phyloP scores from a whole-genome alignment of 2,888 invertebrate genomes.

The Erebia ligea region DNA sequence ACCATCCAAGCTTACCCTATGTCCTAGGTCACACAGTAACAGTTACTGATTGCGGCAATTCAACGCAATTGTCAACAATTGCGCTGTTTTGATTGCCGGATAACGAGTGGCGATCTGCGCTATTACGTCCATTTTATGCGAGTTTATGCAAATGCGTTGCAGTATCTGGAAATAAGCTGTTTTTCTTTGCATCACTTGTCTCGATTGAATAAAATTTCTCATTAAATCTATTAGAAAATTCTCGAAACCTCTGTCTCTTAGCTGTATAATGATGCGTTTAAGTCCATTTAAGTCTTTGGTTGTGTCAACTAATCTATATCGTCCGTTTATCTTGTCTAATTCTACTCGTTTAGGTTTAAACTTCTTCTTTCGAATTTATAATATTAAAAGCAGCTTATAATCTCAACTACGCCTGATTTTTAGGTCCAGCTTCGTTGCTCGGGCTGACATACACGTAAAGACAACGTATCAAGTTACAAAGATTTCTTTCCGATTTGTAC shows the following conservation, averaged over 20 bases:
- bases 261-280: background rate
- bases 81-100: slow-evolving; percentile 51
- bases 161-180: slow-evolving; percentile 16
- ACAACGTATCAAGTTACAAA: too few relatives aligned
- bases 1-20: slow-evolving; percentile 23
- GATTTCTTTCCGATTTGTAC: too few relatives aligned
- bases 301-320: background rate
- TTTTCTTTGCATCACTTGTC: slow-evolving; percentile 16
- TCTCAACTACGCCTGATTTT: too few relatives aligned
- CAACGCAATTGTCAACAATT: slow-evolving; percentile 60
- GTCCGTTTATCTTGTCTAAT: too few relatives aligned
- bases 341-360: too few relatives aligned
- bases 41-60: slow-evolving; percentile 41
- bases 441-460: too few relatives aligned
- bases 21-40: slow-evolving; percentile 33
- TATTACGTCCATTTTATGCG: slow-evolving; percentile 40
- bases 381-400: too few relatives aligned
- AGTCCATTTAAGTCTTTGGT: too few relatives aligned
- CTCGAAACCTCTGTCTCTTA: background rate
- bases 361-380: too few relatives aligned
- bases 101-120: slow-evolving; percentile 49
- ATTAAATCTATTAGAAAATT: background rate
- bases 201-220: slow-evolving; percentile 10
- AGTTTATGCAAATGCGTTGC: slow-evolving; percentile 43
- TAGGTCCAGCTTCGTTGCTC: too few relatives aligned